Evolutionary conservation across 2,113 vertebrate genomes (phyloP), one percentile per base, ranked within the genome.

Genomic region (Progne subis): DNA sequence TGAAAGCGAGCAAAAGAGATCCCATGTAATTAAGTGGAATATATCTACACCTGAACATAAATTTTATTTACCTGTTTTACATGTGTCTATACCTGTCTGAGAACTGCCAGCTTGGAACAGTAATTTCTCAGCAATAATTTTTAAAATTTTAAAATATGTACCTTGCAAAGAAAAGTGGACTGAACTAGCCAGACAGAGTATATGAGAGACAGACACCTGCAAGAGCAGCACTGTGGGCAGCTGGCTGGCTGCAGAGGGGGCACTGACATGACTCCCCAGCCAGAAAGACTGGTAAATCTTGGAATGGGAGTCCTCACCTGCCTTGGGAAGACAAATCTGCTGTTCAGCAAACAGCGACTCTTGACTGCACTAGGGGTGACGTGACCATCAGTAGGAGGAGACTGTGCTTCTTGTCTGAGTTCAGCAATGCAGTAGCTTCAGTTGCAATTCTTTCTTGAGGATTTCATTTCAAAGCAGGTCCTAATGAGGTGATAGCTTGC

Each of bases 121-220:
- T 26, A 77, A 65, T 56, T 90, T 94, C 68, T 88, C 43, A 61
- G 10, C 2, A 11, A 41, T 10, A 69, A 6, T 69, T 29, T 80
- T 63, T 26, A 34, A 59, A 7, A 69, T 29, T 80, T 63, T 26
- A 34, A 59, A 85, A 64, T 4, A 34, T 13, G 2, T 39, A 67
- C 68, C 6, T 24, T 5, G 1, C 68, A 72, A 11, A 59, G 47
- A 59, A 32, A 47, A 88, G 14, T 18, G 47, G 12, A 26, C 29
- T 60, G 49, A 81, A 68, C 39, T 10, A 75, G 39, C 52, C 44
- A 50, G 68, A 55, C 0, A 25, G 49, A 76, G 37, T 12, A 21
- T 2, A 19, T 3, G 34, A 56, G n/a, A 68, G 61, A 46, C 5
- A 61, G 18, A 28, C 29, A 17, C 5, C 0, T 0, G 4, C 29